Base-by-base conservation (phyloP, 2,888 invertebrate species). In the Tenthredo distinguenda region DNA sequence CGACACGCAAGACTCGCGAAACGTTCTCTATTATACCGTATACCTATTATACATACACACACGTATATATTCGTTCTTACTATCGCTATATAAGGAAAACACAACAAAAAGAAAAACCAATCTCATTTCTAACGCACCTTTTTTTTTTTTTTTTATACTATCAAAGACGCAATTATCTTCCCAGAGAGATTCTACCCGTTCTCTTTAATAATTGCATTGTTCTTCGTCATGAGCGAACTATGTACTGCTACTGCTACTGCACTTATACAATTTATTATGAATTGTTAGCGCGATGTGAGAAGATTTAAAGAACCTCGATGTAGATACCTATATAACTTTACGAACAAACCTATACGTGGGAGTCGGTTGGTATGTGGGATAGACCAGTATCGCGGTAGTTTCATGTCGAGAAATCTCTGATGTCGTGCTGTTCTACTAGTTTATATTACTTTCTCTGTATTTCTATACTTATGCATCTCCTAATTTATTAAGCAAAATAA, bases 391-490 rank as follows among this genome's bases (percentile, higher is more conserved):
- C 47, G 7, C 76, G 47, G 26, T 76, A 76, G 50, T 76, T 79
- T 34, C 55, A 71, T 71, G 26, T 7, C 50, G 76, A 76, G 76
- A 84, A 84, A 68, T 84, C 31, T 84, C 37, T 65, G n/a, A n/a
- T n/a, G 47, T 43, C 37, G 12, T 72, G 18, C 50, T 34, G 15
- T 43, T 37, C 26, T 43, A 40, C 40, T 43, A 18, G 71, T 62
- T 71, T 84, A 50, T 40, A 71, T 77, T 55, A 55, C 55, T 55
- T 7, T 55, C 55, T 55, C 55, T 55, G 5, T 55, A 18, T 55
- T 50, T 50, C 18, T 50, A 1, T 50, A 6, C 18, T 5, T 7
- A 55, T 7, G 4, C 5, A n/a, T 55, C 6, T n/a, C 7, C n/a
- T 55, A n/a, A 55, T 55, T 55, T n/a, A 50, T 55, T 7, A n/a